Percentiles rank a stretch among this genome's conserved stretches.
Evolutionary conservation across 2,113 vertebrate genomes (phyloP).

Genomic region (Xerus inauris): DNA sequence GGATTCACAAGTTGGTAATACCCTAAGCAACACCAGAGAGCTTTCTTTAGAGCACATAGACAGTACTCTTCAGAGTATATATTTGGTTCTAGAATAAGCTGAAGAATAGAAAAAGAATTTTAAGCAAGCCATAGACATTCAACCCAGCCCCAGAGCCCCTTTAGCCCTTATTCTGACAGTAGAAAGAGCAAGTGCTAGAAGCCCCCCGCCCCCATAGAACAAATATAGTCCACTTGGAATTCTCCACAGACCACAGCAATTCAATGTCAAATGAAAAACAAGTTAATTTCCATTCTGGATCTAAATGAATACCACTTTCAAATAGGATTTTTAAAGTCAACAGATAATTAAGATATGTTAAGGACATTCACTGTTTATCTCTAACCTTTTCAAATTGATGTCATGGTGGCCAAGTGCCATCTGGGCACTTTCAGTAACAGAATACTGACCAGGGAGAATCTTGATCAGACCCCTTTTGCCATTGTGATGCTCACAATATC

Average conservation of each 20-base stretch:
- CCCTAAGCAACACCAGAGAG: not conserved
- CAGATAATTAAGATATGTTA: not conserved
- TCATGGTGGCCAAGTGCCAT: not conserved
- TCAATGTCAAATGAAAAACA: not conserved
- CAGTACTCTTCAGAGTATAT: rapidly evolving
- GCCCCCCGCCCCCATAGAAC: not conserved
- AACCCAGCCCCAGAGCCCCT: too few relatives aligned
- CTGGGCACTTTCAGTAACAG: too few relatives aligned
- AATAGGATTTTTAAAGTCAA: not conserved
- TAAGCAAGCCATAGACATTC: not conserved
- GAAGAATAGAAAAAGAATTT: not conserved
- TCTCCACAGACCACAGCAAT: not conserved
- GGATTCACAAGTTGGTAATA: not conserved
- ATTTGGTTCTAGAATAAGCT: not conserved
- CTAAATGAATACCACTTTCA: not conserved
- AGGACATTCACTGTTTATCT: not conserved
- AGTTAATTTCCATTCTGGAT: not conserved
- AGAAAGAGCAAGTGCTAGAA: not conserved
- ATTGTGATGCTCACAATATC: rapidly evolving
- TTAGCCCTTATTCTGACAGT: not conserved
- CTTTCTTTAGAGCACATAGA: not conserved
- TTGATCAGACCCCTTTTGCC: not conserved
- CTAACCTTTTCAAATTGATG: not conserved
- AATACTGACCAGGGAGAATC: not conserved
- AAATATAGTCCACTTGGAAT: not conserved